Base-by-base conservation (phyloP, 1,140 invertebrate genomes). In the Meloidogyne chitwoodi region DNA sequence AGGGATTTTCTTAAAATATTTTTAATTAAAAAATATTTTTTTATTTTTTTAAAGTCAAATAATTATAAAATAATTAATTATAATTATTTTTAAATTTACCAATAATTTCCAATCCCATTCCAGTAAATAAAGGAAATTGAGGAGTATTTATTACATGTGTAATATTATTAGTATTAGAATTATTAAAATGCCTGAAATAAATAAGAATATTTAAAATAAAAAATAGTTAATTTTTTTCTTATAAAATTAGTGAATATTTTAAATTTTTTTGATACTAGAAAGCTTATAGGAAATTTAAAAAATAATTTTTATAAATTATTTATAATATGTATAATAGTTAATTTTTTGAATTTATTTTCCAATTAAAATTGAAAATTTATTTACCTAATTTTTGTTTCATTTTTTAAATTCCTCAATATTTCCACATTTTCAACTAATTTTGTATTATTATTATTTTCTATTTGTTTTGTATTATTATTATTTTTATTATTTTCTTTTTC, bases 61-160 rank as follows among this genome's bases (percentile, higher is more conserved):
- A 41, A 41, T 41, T 41, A 41, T n/a, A n/a, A n/a, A n/a, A n/a
- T 38, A 38, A 6, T 38, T 38, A 38, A 38, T 8, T 6, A 38
- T 8, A 38, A 38, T 38, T 38, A 38, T 8, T 8, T 38, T 0
- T 38, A 38, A 10, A 31, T 6, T 2, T 14, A 72, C 69, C 69
- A 56, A 72, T 72, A 24, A 72, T 72, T 38, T 73, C 48, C 71
- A 73, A 41, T 24, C 68, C 29, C 68, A 69, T 56, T 27, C 71
- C 71, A 38, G 71, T 73, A 34, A 73, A 73, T 38, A 73, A 44
- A 26, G 71, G 71, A 31, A 73, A 73, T 63, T 64, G 71, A 24
- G 71, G 71, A 19, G 71, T 73, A 64, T 22, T 56, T 31, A 61
- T 56, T 38, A 34, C 34, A 38, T 38, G 22, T n/a, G 71, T 34